These are phyloP conservation scores for Halcyon senegalensis DNA, from an alignment of 2,113 vertebrate genomes.

Conservation along the genomic window DNA sequence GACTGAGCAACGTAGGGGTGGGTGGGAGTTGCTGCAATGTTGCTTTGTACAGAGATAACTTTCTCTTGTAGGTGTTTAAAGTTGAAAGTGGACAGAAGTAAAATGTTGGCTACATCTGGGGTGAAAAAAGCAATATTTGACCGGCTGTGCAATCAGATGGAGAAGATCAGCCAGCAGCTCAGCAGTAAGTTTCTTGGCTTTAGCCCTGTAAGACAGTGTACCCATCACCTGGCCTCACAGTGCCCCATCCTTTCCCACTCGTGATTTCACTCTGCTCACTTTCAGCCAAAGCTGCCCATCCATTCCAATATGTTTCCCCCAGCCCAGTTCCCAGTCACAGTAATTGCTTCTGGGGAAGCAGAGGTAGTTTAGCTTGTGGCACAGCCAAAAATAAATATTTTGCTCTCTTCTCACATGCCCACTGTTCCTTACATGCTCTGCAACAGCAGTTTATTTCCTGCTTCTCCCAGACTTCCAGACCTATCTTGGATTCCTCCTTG, in stretches of 20 bases:
- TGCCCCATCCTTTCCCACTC: not conserved
- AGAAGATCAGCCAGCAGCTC: conserved; percentile 78
- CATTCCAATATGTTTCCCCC: not conserved
- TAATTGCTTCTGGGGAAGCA: not conserved
- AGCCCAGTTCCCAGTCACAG: not conserved
- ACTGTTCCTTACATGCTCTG: not conserved
- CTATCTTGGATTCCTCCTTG: not conserved
- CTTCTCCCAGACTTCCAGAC: not conserved
- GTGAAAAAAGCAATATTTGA: conserved; percentile 86
- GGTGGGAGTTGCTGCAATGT: not conserved
- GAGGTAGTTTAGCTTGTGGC: not conserved
- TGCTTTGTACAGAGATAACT: not conserved
- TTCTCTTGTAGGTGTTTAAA: conserved; percentile 82
- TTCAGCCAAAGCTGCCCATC: not conserved
- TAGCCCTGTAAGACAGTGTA: not conserved
- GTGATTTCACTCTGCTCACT: not conserved
- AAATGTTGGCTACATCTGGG: conserved; percentile 79
- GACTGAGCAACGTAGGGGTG: not conserved
- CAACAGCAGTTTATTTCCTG: not conserved
- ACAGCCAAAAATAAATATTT: not conserved
- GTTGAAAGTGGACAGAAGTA: conserved; percentile 84
- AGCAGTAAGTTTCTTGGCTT: conserved; percentile 76
- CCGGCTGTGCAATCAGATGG: conserved; percentile 80
- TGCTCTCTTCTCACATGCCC: not conserved
- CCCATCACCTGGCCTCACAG: not conserved